Conservation (phyloP, 2,797 vertebrate genomes). For the Chanos chanos region DNA sequence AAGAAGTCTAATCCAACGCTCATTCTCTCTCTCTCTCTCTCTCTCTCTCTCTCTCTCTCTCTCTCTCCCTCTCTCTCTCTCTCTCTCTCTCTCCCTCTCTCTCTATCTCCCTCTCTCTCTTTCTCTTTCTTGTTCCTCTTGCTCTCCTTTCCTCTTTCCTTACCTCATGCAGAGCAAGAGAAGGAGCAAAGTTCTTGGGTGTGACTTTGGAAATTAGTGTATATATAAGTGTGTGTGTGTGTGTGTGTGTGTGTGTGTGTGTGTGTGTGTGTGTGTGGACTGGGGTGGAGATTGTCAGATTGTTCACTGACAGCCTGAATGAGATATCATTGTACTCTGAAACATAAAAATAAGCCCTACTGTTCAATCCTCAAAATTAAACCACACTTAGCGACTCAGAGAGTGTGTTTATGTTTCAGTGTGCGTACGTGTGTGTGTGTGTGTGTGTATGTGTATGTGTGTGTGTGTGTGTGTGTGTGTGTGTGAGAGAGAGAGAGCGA, state of each 20-base stretch:
- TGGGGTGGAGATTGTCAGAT: too few species aligned
- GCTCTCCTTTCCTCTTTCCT: conserved; percentile 16
- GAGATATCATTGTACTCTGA: not conserved
- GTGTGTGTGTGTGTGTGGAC: too few species aligned
- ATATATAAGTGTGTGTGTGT: too few species aligned
- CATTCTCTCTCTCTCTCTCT: conserved; percentile 45
- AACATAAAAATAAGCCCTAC: too few species aligned
- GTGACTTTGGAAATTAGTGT: too few species aligned
- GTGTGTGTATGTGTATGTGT: not conserved
- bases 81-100: conserved; percentile 12
- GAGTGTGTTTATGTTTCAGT: too few species aligned
- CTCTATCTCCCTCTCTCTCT: not conserved
- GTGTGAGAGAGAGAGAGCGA: too few species aligned
- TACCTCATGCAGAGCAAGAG: not conserved
- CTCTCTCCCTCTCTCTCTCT: conserved; percentile 22
- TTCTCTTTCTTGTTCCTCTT: not conserved
- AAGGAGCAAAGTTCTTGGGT: conserved; percentile 28
- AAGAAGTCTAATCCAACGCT: conserved; percentile 24
- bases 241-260: too few species aligned
- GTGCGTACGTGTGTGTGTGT: not conserved
- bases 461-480: not conserved
- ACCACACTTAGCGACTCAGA: too few species aligned
- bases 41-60: conserved; percentile 45
- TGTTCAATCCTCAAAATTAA: too few species aligned
- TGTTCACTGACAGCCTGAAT: not conserved